A percentile compares a stretch with the other conserved stretches of the same genome.
These are phyloP conservation scores for Asbolus verrucosus DNA, from an alignment of 1,140 invertebrate genomes.

Conservation along the genomic window DNA sequence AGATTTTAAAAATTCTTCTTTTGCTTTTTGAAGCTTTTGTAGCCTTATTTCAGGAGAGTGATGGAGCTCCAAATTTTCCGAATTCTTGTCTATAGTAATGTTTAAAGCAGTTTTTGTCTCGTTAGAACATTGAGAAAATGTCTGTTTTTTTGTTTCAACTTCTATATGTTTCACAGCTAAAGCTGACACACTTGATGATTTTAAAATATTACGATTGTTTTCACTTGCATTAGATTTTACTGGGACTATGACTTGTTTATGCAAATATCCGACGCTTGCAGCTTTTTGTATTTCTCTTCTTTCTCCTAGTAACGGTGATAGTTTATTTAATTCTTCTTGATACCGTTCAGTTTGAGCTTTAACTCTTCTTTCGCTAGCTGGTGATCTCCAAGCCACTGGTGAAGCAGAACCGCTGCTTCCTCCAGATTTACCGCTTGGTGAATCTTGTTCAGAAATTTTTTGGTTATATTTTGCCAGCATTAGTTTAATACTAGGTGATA, in stretches of 20 bases:
- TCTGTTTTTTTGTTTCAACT: no score
- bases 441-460: constrained; percentile 60
- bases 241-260: no score
- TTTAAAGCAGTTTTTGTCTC: no score
- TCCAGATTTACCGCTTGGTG: constrained; percentile 63
- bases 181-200: no score
- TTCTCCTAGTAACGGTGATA: constrained; percentile 49
- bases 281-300: constrained; percentile 69
- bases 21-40: constrained; percentile 70
- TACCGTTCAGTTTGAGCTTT: constrained; percentile 70
- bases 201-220: no score
- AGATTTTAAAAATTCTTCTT: constrained; percentile 71
- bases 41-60: no score
- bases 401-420: constrained; percentile 71
- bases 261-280: constrained; percentile 64
- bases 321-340: constrained; percentile 67
- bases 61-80: no score
- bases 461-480: constrained; percentile 77
- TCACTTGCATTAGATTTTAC: no score
- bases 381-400: constrained; percentile 72
- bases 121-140: no score
- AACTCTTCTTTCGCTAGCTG: constrained; percentile 69
- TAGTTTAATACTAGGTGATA: constrained; percentile 73
- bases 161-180: no score
- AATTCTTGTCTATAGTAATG: no score